phyloP scores from a whole-genome alignment of 1,140 invertebrate species.

The Cherax quadricarinatus region DNA sequence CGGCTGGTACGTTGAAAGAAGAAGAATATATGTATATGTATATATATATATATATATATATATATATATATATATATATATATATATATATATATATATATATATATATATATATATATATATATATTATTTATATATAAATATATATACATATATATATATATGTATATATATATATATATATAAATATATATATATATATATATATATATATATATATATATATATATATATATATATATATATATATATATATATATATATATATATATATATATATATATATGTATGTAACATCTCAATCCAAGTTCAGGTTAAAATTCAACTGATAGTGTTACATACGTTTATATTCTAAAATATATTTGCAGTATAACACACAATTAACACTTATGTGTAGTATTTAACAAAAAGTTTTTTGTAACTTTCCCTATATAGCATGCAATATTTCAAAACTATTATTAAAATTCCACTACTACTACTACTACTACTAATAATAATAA shows the following conservation, averaged over 20 bases:
- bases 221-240: constrained; percentile 41
- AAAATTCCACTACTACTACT: too few species aligned
- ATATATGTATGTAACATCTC: too few species aligned
- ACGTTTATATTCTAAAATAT: too few species aligned
- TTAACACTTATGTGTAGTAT: too few species aligned
- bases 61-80: constrained; percentile 16
- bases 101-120: constrained; percentile 12
- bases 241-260: constrained; percentile 35
- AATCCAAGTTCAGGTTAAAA: too few species aligned
- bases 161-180: constrained; percentile 34
- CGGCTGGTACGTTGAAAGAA: too few species aligned
- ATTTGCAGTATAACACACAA: too few species aligned
- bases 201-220: constrained; percentile 9
- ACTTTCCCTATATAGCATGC: too few species aligned
- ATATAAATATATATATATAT: constrained; percentile 19
- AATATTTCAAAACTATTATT: too few species aligned
- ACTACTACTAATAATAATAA: too few species aligned
- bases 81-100: constrained; percentile 8
- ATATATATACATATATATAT: constrained; percentile 40
- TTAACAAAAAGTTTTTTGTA: too few species aligned
- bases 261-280: constrained; percentile 22
- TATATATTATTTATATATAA: constrained; percentile 22
- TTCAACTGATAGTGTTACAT: too few species aligned
- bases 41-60: constrained; percentile 22
- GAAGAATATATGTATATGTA: neutral